phyloP scores from a whole-genome alignment of 2,113 vertebrate species.

The Podarcis cretensis region DNA sequence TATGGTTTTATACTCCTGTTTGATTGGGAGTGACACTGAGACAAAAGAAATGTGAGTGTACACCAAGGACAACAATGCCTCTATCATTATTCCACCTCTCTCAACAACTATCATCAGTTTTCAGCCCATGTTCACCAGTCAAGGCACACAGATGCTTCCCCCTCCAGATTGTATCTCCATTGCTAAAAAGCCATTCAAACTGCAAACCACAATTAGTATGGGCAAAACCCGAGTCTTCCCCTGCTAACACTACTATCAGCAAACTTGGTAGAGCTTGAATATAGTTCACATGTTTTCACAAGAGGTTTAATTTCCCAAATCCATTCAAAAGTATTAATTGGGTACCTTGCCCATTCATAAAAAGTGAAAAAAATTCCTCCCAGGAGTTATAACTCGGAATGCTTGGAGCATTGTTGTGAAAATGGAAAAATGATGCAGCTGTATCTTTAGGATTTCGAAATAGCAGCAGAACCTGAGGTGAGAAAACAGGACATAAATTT shows the following conservation, averaged over 20 bases:
- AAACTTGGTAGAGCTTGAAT: background rate
- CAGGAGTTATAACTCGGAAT: conserved; percentile 77
- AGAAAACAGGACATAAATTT: conserved; percentile 35
- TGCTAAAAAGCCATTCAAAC: background rate
- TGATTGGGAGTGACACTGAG: background rate
- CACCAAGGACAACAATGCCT: background rate
- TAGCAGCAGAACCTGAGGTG: conserved; percentile 78
- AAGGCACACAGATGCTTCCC: background rate
- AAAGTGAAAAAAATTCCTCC: conserved; percentile 81
- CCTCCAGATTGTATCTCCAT: background rate
- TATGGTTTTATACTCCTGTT: background rate
- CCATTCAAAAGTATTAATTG: conserved; percentile 27
- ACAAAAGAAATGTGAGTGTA: background rate
- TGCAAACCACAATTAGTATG: background rate
- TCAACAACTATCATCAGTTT: background rate
- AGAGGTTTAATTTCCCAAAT: conserved; percentile 11
- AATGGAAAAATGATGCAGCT: conserved; percentile 83
- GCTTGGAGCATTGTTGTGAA: conserved; percentile 76
- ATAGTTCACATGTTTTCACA: background rate
- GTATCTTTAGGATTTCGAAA: conserved; percentile 87
- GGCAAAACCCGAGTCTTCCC: background rate
- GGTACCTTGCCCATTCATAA: conserved; percentile 82
- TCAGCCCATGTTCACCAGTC: background rate
- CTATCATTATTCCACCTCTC: background rate
- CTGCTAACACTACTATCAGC: background rate